Conservation (phyloP, 2,888 invertebrate species). For the Hirtodrosophila trivittata region DNA sequence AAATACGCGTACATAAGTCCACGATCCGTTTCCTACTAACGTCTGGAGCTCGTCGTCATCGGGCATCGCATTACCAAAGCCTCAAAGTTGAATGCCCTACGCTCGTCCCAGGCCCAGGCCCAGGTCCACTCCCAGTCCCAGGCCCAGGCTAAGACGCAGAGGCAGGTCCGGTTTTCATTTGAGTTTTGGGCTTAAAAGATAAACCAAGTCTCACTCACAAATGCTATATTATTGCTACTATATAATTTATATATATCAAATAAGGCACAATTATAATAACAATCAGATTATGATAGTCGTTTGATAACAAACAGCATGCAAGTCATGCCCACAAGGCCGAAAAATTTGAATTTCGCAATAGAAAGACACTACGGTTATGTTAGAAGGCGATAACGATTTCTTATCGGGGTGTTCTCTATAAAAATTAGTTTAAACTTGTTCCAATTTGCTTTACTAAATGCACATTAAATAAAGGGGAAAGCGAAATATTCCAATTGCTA, state of each 20-base stretch:
- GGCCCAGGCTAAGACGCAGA: neutral
- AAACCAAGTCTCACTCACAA: neutral
- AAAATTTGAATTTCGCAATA: constrained; percentile 6
- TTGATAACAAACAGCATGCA: constrained; percentile 29
- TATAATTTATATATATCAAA: too few relatives aligned
- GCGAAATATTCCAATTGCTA: neutral
- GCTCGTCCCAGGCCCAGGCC: neutral
- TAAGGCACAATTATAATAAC: too few relatives aligned
- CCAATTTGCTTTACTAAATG: too few relatives aligned
- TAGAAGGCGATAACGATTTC: constrained; percentile 28
- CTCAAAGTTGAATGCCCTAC: constrained; percentile 41
- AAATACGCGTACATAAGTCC: neutral
- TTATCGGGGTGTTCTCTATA: constrained; percentile 22
- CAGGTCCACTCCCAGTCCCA: too few relatives aligned
- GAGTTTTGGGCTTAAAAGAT: neutral
- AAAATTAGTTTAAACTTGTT: neutral
- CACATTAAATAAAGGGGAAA: too few relatives aligned
- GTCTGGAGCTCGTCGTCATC: constrained; percentile 8
- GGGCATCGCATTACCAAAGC: constrained; percentile 11
- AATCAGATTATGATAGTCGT: constrained; percentile 2
- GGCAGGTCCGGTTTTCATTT: constrained; percentile 9
- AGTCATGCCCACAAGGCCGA: constrained; percentile 53
- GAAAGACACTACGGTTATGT: too few relatives aligned
- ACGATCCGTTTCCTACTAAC: constrained; percentile 8
- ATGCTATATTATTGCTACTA: too few relatives aligned